These are phyloP conservation scores for Chinchilla lanigera DNA, from an alignment of 2,113 vertebrate species.

Conservation along the genomic window DNA sequence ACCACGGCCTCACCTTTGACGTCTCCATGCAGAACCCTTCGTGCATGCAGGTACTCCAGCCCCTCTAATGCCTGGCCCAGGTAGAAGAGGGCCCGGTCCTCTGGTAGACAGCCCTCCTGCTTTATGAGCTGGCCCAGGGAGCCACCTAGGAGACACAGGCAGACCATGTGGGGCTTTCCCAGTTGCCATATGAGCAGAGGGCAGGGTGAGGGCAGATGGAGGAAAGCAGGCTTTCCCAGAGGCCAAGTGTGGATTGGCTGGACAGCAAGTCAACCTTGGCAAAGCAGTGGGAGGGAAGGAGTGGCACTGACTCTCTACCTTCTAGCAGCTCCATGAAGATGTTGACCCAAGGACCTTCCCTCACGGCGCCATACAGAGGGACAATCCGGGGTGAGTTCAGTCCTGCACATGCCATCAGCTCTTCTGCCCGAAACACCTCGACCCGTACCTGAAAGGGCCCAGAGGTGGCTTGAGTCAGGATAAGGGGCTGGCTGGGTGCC, in stretches of 20 bases:
- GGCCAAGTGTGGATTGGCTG: neutral
- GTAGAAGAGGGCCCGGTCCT: constrained; percentile 95
- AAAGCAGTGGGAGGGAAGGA: neutral
- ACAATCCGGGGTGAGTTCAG: constrained; percentile 92
- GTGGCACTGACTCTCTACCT: constrained; percentile 85
- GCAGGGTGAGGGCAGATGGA: neutral
- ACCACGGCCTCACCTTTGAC: constrained; percentile 92
- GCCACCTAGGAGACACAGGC: constrained; percentile 86
- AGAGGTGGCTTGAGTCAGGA: neutral
- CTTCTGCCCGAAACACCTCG: constrained; percentile 93
- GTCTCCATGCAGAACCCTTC: constrained; percentile 93
- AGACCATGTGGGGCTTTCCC: neutral
- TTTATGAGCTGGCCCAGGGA: constrained; percentile 94
- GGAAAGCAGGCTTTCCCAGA: neutral
- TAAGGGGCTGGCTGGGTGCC: neutral
- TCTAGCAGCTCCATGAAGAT: constrained; percentile 96
- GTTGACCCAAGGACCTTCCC: constrained; percentile 92
- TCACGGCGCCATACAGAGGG: constrained; percentile 95
- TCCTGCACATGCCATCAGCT: constrained; percentile 93
- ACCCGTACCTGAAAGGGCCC: constrained; percentile 88
- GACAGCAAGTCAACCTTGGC: neutral
- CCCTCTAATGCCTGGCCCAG: constrained; percentile 91
- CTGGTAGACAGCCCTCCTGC: constrained; percentile 92
- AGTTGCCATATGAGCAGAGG: neutral
- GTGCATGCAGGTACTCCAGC: constrained; percentile 92